Evolutionary conservation across 1,140 invertebrate species (phyloP).

Genomic region (Drosophila tsacasi): DNA sequence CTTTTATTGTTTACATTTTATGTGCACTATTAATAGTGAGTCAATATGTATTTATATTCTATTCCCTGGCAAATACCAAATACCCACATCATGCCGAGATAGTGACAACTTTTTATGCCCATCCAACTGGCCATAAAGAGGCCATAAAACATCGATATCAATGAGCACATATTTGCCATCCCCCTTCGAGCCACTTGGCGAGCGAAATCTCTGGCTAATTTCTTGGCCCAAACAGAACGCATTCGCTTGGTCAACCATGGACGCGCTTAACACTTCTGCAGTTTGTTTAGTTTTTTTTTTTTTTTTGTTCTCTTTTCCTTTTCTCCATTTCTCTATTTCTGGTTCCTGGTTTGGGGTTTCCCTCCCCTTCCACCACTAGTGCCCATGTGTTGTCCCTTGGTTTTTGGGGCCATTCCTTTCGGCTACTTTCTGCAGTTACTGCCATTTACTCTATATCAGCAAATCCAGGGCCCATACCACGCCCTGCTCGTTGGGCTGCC

Average conservation of each 20-base stretch:
- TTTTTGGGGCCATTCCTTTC: conserved; percentile 44
- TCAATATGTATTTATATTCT: conserved; percentile 37
- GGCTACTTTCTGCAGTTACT: conserved; percentile 56
- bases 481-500: conserved; percentile 40
- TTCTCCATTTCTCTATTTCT: conserved; percentile 3
- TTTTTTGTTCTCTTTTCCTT: too few species aligned
- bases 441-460: conserved; percentile 59
- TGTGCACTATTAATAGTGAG: conserved; percentile 21
- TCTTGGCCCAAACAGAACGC: conserved; percentile 39
- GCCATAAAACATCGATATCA: conserved; percentile 56
- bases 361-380: neutral
- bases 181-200: conserved; percentile 22
- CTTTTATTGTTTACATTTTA: conserved; percentile 24
- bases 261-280: conserved; percentile 35
- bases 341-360: neutral
- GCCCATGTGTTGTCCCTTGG: conserved; percentile 2
- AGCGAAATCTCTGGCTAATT: conserved; percentile 51
- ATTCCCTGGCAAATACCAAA: conserved; percentile 23
- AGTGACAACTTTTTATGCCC: conserved; percentile 47
- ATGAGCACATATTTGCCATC: conserved; percentile 49
- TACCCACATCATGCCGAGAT: conserved; percentile 40
- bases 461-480: conserved; percentile 42
- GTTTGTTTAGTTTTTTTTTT: neutral
- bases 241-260: conserved; percentile 52
- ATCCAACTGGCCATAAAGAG: conserved; percentile 32